Percentiles rank a stretch among this genome's conserved stretches.
phyloP scores from a whole-genome alignment of 37 sponge, comb jelly and placozoan genomes.

The Ephydatia muelleri region DNA sequence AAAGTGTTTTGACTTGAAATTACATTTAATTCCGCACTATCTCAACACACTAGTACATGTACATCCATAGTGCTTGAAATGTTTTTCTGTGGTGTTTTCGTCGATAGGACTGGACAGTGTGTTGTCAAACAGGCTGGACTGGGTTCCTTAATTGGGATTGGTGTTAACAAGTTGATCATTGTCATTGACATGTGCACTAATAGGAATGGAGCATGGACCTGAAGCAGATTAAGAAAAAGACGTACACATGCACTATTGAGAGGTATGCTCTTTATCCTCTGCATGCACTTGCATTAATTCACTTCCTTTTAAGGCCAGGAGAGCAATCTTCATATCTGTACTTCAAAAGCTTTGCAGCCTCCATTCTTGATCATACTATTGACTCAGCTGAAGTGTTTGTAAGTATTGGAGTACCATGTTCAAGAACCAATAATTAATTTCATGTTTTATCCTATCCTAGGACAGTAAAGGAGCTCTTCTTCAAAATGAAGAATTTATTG shows the following conservation, averaged over 20 bases:
- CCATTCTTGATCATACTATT: conserved; percentile 46
- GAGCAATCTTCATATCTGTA: conserved; percentile 69
- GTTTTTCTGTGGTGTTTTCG: too few species aligned
- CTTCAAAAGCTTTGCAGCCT: conserved; percentile 74
- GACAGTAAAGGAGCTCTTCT: conserved; percentile 61
- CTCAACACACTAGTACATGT: too few species aligned
- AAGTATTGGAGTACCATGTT: conserved; percentile 10
- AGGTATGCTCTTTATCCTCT: conserved; percentile 27
- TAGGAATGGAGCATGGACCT: conserved; percentile 56
- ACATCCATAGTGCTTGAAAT: too few species aligned
- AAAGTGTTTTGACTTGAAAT: too few species aligned
- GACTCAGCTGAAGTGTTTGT: conserved; percentile 72
- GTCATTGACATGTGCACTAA: not conserved
- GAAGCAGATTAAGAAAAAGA: conserved; percentile 4
- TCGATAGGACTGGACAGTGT: too few species aligned
- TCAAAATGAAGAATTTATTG: conserved; percentile 67
- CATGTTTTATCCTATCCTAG: not conserved
- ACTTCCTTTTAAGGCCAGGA: conserved; percentile 26
- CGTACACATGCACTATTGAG: conserved; percentile 46
- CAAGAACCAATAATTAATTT: not conserved
- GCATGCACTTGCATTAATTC: too few species aligned
- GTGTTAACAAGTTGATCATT: too few species aligned
- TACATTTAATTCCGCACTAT: too few species aligned
- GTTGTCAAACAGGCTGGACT: too few species aligned
- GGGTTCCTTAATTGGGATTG: too few species aligned